Evolutionary conservation across 2,113 vertebrate genomes (phyloP).

Genomic region (Dicerorhinus sumatrensis): DNA sequence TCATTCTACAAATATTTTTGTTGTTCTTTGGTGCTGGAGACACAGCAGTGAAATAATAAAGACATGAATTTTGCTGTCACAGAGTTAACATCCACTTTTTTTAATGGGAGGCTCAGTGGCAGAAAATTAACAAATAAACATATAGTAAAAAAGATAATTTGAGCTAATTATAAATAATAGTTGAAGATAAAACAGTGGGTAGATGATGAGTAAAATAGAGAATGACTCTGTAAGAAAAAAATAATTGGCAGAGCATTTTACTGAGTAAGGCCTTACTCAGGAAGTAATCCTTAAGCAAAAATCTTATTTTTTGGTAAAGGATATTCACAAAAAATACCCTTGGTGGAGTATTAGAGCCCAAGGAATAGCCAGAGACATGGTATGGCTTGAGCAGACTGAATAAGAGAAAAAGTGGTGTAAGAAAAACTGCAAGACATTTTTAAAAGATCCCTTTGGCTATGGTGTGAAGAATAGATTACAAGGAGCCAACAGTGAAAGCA

Average conservation of each 20-base stretch:
- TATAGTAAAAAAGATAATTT: neutral
- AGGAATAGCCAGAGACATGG: neutral
- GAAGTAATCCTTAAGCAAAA: neutral
- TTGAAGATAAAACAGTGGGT: neutral
- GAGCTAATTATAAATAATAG: neutral
- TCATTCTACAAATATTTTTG: neutral
- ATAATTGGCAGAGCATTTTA: neutral
- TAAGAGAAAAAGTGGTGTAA: neutral
- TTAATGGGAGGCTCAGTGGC: neutral
- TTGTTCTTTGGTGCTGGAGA: neutral
- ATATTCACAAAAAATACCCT: neutral
- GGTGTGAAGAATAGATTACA: neutral
- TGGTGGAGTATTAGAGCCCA: neutral
- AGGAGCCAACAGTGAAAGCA: neutral
- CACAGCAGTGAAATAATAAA: neutral
- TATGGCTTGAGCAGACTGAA: neutral
- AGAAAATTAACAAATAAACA: neutral
- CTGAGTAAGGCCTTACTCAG: neutral
- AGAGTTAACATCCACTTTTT: neutral
- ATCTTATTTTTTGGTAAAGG: neutral
- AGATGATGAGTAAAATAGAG: neutral
- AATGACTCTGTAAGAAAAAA: neutral
- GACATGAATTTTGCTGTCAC: neutral
- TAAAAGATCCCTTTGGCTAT: neutral
- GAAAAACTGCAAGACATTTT: neutral